Evolutionary conservation across 2,797 vertebrate species (phyloP).

Genomic region (Silurus aristotelis): DNA sequence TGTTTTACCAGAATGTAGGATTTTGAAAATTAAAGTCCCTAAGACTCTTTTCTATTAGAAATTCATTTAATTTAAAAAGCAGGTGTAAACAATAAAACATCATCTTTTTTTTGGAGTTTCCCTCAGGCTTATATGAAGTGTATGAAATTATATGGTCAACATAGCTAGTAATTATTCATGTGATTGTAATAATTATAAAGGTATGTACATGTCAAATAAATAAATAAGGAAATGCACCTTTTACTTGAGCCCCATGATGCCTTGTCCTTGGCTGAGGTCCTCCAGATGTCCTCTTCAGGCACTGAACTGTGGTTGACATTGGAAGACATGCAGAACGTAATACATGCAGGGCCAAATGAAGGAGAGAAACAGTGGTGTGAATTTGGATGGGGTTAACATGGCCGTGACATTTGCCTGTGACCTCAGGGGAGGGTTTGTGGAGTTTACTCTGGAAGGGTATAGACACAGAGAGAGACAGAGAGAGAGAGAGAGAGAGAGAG

Average conservation of each 20-base stretch:
- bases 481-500: constrained; percentile 22
- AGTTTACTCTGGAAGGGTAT: constrained; percentile 37
- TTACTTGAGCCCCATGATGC: background rate
- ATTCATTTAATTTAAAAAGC: background rate
- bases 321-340: constrained; percentile 45
- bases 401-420: constrained; percentile 53
- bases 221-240: background rate
- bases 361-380: constrained; percentile 50
- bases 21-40: background rate
- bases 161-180: background rate
- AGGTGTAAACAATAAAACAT: background rate
- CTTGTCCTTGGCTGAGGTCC: constrained; percentile 42
- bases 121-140: background rate
- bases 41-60: background rate
- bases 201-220: background rate
- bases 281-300: constrained; percentile 44
- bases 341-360: constrained; percentile 58
- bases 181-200: background rate
- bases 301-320: constrained; percentile 54
- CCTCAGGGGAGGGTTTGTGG: constrained; percentile 51
- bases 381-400: constrained; percentile 56
- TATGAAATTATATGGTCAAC: background rate
- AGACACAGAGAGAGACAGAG: constrained; percentile 7
- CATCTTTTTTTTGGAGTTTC: background rate
- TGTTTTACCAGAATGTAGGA: background rate